Conservation (phyloP, 1,140 invertebrate species). For the Micrasema longulum region DNA sequence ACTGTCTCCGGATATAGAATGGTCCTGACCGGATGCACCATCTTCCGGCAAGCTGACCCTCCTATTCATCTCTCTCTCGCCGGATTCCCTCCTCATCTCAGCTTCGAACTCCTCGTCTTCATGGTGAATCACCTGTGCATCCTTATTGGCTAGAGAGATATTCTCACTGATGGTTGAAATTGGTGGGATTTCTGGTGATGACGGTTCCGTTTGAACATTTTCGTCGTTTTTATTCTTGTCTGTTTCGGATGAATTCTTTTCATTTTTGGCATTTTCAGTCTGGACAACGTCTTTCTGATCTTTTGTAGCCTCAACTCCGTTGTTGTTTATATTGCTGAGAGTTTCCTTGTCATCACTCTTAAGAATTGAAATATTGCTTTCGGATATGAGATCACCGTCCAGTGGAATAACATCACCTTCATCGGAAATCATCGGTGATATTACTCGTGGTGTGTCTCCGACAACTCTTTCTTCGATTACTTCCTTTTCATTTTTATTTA, state of each 20-base stretch:
- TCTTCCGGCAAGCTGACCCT: slow-evolving; percentile 75
- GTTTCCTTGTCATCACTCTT: slow-evolving; percentile 57
- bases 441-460: slow-evolving; percentile 44
- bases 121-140: slow-evolving; percentile 56
- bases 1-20: slow-evolving; percentile 55
- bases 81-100: slow-evolving; percentile 59
- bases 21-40: slow-evolving; percentile 67
- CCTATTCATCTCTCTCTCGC: slow-evolving; percentile 66
- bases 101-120: slow-evolving; percentile 56
- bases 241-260: slow-evolving; percentile 56
- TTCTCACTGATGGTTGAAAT: slow-evolving; percentile 80
- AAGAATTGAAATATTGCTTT: slow-evolving; percentile 49
- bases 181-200: slow-evolving; percentile 75
- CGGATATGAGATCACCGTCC: slow-evolving; percentile 61
- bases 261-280: slow-evolving; percentile 63
- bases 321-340: slow-evolving; percentile 52
- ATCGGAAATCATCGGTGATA: slow-evolving; percentile 60
- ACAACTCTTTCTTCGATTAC: slow-evolving; percentile 49
- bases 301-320: slow-evolving; percentile 34
- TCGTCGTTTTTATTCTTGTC: slow-evolving; percentile 60
- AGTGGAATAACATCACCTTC: slow-evolving; percentile 64
- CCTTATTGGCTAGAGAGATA: slow-evolving; percentile 64
- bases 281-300: slow-evolving; percentile 47
- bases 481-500: slow-evolving; percentile 53
- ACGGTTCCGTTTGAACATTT: slow-evolving; percentile 67